A percentile compares a stretch with the other conserved stretches of the same genome.
phyloP scores from a whole-genome alignment of 2,113 vertebrate species.

The Zosterops borbonicus region DNA sequence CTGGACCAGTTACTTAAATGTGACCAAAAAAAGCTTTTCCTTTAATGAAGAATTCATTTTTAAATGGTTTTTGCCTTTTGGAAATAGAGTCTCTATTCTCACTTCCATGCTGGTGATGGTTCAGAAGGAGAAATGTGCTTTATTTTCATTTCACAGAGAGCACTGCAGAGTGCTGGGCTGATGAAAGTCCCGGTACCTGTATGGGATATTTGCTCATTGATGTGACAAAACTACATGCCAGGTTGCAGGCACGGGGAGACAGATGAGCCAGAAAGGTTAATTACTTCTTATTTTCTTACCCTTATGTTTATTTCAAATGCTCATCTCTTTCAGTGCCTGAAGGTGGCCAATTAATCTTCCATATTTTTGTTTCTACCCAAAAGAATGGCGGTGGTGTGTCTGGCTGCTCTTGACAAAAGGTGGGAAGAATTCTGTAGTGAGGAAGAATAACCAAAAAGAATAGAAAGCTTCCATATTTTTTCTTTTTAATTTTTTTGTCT shows the following conservation, averaged over 20 bases:
- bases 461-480: background rate
- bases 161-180: background rate
- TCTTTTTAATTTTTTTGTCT: background rate
- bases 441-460: background rate
- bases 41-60: background rate
- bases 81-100: background rate
- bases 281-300: constrained; percentile 58
- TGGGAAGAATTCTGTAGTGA: background rate
- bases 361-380: constrained; percentile 11
- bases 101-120: background rate
- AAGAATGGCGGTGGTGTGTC: background rate
- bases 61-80: background rate
- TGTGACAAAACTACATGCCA: constrained; percentile 5
- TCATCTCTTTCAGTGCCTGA: constrained; percentile 21
- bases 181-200: background rate
- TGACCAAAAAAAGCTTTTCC: background rate
- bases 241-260: background rate
- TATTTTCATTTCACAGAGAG: background rate
- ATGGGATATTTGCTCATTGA: background rate
- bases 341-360: constrained; percentile 51
- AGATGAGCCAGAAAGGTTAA: constrained; percentile 56
- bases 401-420: background rate
- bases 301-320: constrained; percentile 60
- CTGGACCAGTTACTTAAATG: background rate
- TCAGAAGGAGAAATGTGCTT: background rate